Evolutionary conservation across 2,113 vertebrate species (phyloP), one percentile per base, ranked within the genome.

Genomic region (Heloderma charlesbogerti): DNA sequence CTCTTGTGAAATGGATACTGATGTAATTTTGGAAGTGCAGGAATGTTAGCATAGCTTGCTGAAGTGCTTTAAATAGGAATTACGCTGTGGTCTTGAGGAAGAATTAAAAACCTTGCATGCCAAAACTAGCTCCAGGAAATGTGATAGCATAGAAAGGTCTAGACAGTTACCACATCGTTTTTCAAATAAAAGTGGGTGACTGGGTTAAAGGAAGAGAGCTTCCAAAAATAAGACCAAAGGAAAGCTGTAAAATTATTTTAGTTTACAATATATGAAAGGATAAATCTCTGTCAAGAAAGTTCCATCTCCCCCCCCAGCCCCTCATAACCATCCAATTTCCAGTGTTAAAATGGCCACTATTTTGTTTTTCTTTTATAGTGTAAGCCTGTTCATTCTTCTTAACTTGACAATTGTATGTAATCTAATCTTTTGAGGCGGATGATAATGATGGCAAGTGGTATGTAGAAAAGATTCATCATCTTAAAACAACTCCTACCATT

Each of bases 111-210:
- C 57, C 66, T 2, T 87, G 84, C 79, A 69, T 22, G n/a, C n/a
- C 63, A 74, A 84, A 43, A 88, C 37, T n/a, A 79, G 72, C 72
- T 60, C n/a, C 45, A 79, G 66, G 84, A 80, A 90, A 90, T 86
- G 63, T 18, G 63, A 90, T 90, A 79, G 74, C 75, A 25, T 25
- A 4, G 77, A 63, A 79, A 71, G 63, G 89, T 90, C 84, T 90
- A 90, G 89, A 90, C 89, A 54, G n/a, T 79, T 51, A 78, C 74
- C 27, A 43, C 63, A 79, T 86, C 45, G 6, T 54, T 34, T 29
- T 80, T 77, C 66, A 71, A 43, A 86, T 90, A 86, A 69, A 81
- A 90, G 48, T 27, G 60, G n/a, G 16, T 20, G 63, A 71, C 15
- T 48, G n/a, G 16, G 63, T 45, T 45, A 18, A 18, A 66, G 31